Evolutionary conservation across 2,797 vertebrate genomes (phyloP).

Genomic region (Ficedula albicollis): DNA sequence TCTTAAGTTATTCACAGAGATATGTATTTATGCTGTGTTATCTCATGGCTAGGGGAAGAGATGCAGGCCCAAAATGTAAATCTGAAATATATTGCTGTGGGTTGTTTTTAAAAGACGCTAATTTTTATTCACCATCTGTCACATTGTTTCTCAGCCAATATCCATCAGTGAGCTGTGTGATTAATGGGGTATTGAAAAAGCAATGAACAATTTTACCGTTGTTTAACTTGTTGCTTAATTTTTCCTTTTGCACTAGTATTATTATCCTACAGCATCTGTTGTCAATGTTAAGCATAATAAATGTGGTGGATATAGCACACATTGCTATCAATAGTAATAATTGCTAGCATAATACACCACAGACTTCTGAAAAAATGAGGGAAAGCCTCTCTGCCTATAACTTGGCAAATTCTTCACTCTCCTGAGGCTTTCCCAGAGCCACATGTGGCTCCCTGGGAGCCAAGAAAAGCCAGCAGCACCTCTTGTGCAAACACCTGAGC

Average conservation of each 20-base stretch:
- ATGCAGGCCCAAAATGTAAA: neutral
- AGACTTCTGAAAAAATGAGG: neutral
- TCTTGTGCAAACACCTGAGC: neutral
- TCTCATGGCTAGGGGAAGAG: neutral
- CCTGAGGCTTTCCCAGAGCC: neutral
- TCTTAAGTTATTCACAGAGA: neutral
- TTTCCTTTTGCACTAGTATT: neutral
- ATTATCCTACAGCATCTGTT: neutral
- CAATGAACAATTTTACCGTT: neutral
- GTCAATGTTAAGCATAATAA: neutral
- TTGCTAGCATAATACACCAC: neutral
- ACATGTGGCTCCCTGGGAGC: neutral
- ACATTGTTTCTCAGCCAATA: neutral
- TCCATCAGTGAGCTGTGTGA: neutral
- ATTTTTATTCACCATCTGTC: conserved; percentile 27
- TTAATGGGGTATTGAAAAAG: conserved; percentile 17
- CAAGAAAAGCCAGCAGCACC: neutral
- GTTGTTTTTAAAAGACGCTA: conserved; percentile 1
- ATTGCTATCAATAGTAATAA: neutral
- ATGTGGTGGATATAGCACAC: neutral
- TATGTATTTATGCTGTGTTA: neutral
- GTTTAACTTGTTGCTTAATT: conserved; percentile 16
- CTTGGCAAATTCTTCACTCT: neutral
- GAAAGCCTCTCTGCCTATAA: neutral
- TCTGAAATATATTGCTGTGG: neutral